These are phyloP conservation scores for Notothenia coriiceps DNA, from an alignment of 2,113 vertebrate genomes.

Conservation along the genomic window DNA sequence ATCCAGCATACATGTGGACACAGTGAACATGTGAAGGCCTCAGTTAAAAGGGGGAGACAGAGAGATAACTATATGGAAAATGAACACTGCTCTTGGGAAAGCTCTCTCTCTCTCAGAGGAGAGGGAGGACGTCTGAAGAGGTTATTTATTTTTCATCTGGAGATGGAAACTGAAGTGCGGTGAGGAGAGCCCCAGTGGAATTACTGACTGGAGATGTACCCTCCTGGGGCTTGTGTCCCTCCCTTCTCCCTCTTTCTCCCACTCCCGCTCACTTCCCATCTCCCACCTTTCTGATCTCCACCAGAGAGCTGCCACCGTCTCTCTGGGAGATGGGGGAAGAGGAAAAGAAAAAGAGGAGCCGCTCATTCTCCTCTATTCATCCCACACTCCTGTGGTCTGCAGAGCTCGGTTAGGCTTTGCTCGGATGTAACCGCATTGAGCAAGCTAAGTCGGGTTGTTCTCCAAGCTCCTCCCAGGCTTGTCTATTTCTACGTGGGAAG, in stretches of 20 bases:
- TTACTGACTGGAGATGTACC: constrained; percentile 74
- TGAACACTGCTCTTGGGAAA: constrained; percentile 63
- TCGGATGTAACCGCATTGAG: constrained; percentile 43
- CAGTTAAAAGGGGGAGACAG: constrained; percentile 48
- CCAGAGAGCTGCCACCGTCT: constrained; percentile 70
- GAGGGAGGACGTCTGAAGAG: constrained; percentile 73
- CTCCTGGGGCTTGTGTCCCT: constrained; percentile 75
- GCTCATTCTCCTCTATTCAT: constrained; percentile 67
- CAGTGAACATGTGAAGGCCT: constrained; percentile 25
- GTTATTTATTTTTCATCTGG: constrained; percentile 85
- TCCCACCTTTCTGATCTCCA: constrained; percentile 79
- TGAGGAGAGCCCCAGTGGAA: constrained; percentile 68
- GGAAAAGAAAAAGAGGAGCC: constrained; percentile 45
- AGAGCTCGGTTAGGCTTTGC: constrained; percentile 52
- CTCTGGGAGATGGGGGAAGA: constrained; percentile 60
- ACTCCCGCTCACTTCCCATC: constrained; percentile 69
- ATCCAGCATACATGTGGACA: not conserved
- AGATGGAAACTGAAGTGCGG: constrained; percentile 75
- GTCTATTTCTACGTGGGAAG: constrained; percentile 69
- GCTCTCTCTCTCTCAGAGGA: constrained; percentile 46
- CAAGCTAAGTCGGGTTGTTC: constrained; percentile 44
- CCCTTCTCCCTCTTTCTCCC: constrained; percentile 60
- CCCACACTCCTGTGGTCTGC: constrained; percentile 64
- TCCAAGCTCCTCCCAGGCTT: constrained; percentile 65
- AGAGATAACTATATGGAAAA: constrained; percentile 63